Percentiles rank a stretch among this genome's conserved stretches.
Evolutionary conservation across 1,140 invertebrate species (phyloP).

Genomic region (Dysdera silvatica): DNA sequence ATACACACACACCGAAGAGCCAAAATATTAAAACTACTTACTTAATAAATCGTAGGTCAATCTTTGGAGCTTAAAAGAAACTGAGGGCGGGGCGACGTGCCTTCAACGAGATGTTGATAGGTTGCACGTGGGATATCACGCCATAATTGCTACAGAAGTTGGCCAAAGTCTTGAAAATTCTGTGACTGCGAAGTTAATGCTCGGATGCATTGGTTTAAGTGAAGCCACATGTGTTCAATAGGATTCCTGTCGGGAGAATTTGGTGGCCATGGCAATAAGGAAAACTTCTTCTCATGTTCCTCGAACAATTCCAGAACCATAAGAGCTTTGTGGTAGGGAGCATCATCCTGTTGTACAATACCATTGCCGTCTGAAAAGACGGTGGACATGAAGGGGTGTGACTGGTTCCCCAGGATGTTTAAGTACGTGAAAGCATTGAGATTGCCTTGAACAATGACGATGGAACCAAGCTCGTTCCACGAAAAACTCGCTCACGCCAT

Average conservation of each 20-base stretch:
- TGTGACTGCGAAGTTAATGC: background rate
- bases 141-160: too few species aligned
- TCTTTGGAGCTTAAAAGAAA: too few species aligned
- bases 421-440: background rate
- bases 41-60: too few species aligned
- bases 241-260: background rate
- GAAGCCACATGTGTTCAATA: background rate
- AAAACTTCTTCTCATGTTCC: background rate
- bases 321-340: background rate
- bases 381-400: background rate
- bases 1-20: too few species aligned
- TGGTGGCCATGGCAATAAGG: background rate
- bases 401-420: background rate
- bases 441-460: background rate
- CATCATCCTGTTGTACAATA: background rate
- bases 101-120: too few species aligned
- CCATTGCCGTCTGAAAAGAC: background rate
- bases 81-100: too few species aligned
- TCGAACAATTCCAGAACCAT: background rate
- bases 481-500: background rate
- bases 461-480: background rate
- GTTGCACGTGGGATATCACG: too few species aligned
- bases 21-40: too few species aligned
- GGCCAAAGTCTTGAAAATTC: too few species aligned
- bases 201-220: background rate